These are phyloP conservation scores for Linnaemya tessellans DNA, from an alignment of 2,888 invertebrate species.

Conservation along the genomic window DNA sequence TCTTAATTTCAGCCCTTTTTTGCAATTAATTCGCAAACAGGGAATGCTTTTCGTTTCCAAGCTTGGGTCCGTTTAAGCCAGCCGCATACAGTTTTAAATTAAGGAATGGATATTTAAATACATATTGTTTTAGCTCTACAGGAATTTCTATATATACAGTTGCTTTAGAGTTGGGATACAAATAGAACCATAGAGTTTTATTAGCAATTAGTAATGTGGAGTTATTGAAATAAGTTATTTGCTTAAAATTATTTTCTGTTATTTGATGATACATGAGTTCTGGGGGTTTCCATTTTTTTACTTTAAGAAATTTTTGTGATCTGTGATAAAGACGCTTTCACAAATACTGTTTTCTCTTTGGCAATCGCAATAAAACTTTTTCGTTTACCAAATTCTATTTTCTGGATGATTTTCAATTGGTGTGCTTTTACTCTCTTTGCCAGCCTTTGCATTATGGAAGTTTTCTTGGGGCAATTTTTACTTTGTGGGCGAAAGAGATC, in stretches of 20 bases:
- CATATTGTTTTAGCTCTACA: constrained; percentile 52
- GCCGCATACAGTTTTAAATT: constrained; percentile 60
- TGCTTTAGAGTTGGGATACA: constrained; percentile 66
- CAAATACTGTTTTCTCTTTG: constrained; percentile 32
- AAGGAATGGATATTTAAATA: constrained; percentile 33
- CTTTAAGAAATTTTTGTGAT: neutral
- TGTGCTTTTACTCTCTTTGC: no score
- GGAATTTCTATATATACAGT: constrained; percentile 66
- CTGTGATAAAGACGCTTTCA: neutral
- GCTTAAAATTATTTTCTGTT: constrained; percentile 22
- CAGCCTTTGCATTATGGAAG: no score
- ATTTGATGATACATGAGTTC: constrained; percentile 48
- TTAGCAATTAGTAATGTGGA: constrained; percentile 65
- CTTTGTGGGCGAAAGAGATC: no score
- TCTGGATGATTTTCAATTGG: no score
- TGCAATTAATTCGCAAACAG: constrained; percentile 53
- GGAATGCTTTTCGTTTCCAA: constrained; percentile 53
- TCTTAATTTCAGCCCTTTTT: constrained; percentile 22
- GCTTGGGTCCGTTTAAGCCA: constrained; percentile 47
- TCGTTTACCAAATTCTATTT: neutral
- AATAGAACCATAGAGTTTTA: constrained; percentile 68
- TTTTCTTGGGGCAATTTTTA: no score
- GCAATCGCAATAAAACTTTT: neutral
- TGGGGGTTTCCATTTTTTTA: constrained; percentile 2
- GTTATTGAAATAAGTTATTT: constrained; percentile 38